Conservation (phyloP, 2,797 vertebrate genomes). For the Columba guinea region DNA sequence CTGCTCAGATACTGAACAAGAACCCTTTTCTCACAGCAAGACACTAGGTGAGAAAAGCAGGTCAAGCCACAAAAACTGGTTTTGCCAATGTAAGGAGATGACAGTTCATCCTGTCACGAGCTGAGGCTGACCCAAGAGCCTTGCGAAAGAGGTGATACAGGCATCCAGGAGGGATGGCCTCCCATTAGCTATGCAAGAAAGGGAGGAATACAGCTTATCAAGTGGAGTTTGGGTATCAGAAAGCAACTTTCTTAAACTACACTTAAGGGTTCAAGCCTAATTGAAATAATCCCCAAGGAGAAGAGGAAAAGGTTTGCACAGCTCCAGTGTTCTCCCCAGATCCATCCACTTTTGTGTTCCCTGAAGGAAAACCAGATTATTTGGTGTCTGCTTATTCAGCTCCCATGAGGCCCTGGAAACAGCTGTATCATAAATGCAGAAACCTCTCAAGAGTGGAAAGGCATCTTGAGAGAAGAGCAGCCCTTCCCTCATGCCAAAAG, state of each 20-base stretch:
- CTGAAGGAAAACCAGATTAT: background rate
- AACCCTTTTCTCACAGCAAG: background rate
- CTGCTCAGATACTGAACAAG: background rate
- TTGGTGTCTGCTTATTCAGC: background rate
- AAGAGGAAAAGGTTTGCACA: background rate
- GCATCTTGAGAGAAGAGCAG: background rate
- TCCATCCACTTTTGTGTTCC: background rate
- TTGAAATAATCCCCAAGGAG: background rate
- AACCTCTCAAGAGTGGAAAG: conserved; percentile 24
- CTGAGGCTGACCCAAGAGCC: background rate
- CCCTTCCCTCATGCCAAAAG: background rate
- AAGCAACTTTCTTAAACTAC: background rate
- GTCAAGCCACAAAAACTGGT: conserved; percentile 6
- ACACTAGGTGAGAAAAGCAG: background rate
- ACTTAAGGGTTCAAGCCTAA: background rate
- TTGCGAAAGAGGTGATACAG: background rate
- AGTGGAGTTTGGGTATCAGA: background rate
- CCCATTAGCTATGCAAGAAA: background rate
- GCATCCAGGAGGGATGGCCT: background rate
- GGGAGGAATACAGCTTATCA: background rate
- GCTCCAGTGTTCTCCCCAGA: background rate
- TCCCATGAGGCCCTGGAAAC: background rate
- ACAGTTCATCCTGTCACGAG: background rate
- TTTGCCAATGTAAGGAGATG: background rate
- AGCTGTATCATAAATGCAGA: conserved; percentile 45